Conservation (phyloP, 2,797 vertebrate genomes). For the Cyprinodon diabolis region DNA sequence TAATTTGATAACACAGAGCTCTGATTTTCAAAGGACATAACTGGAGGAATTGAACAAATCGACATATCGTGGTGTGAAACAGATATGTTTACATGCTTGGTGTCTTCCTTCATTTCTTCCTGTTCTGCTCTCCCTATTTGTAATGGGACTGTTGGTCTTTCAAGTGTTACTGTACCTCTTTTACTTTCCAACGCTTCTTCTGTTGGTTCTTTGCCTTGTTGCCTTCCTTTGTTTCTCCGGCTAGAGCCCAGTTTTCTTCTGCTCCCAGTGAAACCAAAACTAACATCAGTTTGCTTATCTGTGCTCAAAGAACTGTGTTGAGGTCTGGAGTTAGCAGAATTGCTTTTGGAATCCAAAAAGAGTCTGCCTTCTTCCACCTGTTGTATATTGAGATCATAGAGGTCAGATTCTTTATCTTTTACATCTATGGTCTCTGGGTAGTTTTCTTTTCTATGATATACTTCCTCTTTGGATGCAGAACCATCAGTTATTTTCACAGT, state of each 20-base stretch:
- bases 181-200: background rate
- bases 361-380: background rate
- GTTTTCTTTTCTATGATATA: background rate
- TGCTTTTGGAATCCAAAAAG: too few species aligned
- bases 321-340: background rate
- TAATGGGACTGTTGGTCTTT: background rate
- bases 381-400: slow-evolving; percentile 3
- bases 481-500: background rate
- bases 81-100: background rate
- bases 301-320: background rate
- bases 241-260: slow-evolving; percentile 4
- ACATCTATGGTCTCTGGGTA: background rate
- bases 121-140: background rate
- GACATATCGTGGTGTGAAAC: background rate
- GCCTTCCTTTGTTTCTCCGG: slow-evolving; percentile 3
- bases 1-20: background rate
- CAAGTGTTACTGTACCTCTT: background rate
- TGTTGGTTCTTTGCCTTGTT: background rate
- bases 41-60: background rate
- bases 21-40: background rate
- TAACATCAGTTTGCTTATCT: background rate
- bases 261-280: background rate
- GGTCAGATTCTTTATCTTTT: slow-evolving; percentile 2
- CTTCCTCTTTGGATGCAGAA: background rate
- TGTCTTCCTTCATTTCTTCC: background rate